A percentile compares a stretch with the other conserved stretches of the same genome.
These are phyloP conservation scores for Myripristis jacobus DNA, from an alignment of 2,797 vertebrate genomes.

Conservation along the genomic window DNA sequence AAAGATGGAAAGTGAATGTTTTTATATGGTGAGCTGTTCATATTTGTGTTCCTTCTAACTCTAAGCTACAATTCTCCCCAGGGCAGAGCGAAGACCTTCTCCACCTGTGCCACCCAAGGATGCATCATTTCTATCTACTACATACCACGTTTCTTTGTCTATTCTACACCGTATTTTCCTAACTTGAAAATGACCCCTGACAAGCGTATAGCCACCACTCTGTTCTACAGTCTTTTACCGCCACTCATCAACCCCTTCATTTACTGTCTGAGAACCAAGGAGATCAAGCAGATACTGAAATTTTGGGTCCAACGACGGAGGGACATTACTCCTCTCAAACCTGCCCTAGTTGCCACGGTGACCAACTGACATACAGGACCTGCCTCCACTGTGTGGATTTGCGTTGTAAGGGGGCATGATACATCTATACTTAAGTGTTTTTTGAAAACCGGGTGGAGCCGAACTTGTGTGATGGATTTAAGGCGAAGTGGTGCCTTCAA, in stretches of 20 bases:
- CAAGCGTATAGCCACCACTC: constrained; percentile 42
- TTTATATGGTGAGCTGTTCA: not conserved
- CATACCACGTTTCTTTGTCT: constrained; percentile 62
- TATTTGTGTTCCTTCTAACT: not conserved
- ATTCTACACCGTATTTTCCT: constrained; percentile 35
- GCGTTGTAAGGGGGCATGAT: too few relatives aligned
- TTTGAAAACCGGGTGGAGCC: too few relatives aligned
- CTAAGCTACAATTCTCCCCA: not conserved
- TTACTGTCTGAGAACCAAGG: constrained; percentile 64
- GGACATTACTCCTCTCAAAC: not conserved
- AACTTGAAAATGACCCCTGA: constrained; percentile 43
- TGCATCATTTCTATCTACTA: constrained; percentile 67
- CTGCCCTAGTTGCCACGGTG: not conserved
- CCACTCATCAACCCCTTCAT: constrained; percentile 62
- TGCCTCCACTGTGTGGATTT: too few relatives aligned
- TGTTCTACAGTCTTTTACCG: constrained; percentile 69
- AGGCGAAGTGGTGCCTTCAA: too few relatives aligned
- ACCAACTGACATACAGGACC: constrained; percentile 1
- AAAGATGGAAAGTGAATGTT: too few relatives aligned
- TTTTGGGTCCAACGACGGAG: constrained; percentile 13
- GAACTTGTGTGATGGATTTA: too few relatives aligned
- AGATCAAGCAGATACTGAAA: constrained; percentile 47
- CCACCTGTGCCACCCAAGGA: constrained; percentile 76
- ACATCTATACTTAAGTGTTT: too few relatives aligned
- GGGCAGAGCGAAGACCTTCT: constrained; percentile 77